A percentile compares a stretch with the other conserved stretches of the same genome.
Conservation (phyloP, 2,113 vertebrate genomes). For the Pholis gunnellus region DNA sequence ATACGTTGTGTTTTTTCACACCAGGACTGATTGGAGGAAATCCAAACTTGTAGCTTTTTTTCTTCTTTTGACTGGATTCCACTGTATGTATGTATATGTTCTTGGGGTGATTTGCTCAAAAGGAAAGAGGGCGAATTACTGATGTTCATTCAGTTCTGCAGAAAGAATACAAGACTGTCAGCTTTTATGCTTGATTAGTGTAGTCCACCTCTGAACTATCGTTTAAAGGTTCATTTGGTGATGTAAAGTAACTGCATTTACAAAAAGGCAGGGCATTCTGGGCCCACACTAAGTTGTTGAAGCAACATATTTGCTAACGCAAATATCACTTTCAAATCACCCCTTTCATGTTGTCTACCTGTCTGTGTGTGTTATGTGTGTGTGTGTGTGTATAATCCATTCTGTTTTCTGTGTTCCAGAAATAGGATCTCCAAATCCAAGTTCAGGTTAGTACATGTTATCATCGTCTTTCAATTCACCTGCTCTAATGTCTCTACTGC, state of each 20-base stretch:
- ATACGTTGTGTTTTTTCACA: conserved; percentile 31
- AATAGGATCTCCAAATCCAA: conserved; percentile 99
- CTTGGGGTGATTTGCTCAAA: conserved; percentile 68
- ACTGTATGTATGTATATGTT: conserved; percentile 62
- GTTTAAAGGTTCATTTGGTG: conserved; percentile 1
- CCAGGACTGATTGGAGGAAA: conserved; percentile 42
- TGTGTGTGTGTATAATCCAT: conserved; percentile 87
- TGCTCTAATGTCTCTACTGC: conserved; percentile 47
- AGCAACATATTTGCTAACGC: conserved; percentile 24
- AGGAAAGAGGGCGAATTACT: neutral
- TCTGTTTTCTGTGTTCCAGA: conserved; percentile 94
- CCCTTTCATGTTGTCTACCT: conserved; percentile 64
- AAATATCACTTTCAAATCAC: conserved; percentile 64
- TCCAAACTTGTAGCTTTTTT: conserved; percentile 10
- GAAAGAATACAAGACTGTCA: neutral
- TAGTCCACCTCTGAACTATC: neutral
- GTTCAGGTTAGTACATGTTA: conserved; percentile 95
- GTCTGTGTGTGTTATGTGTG: conserved; percentile 72
- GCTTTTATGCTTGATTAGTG: neutral
- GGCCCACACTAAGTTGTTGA: conserved; percentile 16
- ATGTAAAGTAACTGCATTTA: neutral
- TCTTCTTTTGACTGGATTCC: conserved; percentile 71
- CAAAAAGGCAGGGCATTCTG: neutral
- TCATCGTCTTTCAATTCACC: conserved; percentile 61
- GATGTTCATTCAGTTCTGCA: conserved; percentile 16